Evolutionary conservation across 2,888 invertebrate species (phyloP), one percentile per base, ranked within the genome.

Genomic region (Eremobia ochroleuca): DNA sequence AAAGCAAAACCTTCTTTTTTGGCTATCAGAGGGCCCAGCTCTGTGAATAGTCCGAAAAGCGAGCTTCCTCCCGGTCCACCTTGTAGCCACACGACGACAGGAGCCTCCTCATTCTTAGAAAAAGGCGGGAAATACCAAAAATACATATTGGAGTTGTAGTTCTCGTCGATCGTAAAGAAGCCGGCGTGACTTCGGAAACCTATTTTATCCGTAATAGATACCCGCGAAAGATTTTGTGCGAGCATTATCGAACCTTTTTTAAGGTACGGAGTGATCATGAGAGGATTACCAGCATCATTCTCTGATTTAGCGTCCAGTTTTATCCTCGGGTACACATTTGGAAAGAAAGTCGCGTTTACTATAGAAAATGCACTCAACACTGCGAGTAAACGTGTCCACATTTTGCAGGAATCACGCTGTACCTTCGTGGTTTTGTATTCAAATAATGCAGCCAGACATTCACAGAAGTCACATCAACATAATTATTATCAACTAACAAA

Each of bases 81-180:
- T 92, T 97, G 97, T 0, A 97, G 93, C 97, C 97, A 97, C 3
- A 97, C 89, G 1, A 97, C 73, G 0, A 97, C 92, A 1, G 97
- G 97, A 0, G 97, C 97, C 5, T 92, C 90, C 49, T 91, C 86
- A 25, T 92, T 90, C 62, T 94, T 93, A 11, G 92, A 93, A 88
- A 96, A 94, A 1, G 97, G 95, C 28, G 97, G 97, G 88, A 98
- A 97, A 88, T 97, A 98, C 98, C 98, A 98, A 92, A 98, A 97
- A 92, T 97, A 98, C 80, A 97, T 92, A 91, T 98, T 97, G 4
- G 97, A 97, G 76, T 97, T 94, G 85, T 93, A 96, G 6, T 92
- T 93, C 80, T 97, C 95, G 89, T 98, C 96, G 25, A 98, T 97
- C 1, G 97, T 98, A 70, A 98, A 94, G 88, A 97, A 98, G 4